A percentile compares a stretch with the other conserved stretches of the same genome.
Conservation (phyloP, 2,113 vertebrate species). For the Caranx ignobilis region DNA sequence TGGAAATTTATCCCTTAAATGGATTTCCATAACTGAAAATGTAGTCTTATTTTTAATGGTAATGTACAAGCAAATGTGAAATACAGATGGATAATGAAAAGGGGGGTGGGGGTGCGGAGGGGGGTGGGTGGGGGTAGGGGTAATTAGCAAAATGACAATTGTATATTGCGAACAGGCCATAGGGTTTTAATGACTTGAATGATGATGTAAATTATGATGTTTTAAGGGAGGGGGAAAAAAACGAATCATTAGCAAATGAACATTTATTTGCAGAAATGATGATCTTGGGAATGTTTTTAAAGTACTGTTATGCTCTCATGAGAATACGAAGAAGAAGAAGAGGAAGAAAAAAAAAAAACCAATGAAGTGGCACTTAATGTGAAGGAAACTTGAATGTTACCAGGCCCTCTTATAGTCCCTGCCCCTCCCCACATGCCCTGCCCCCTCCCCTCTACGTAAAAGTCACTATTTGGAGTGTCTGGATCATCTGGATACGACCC, state of each 20-base stretch:
- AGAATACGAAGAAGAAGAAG: constrained; percentile 35
- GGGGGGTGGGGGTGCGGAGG: constrained; percentile 23
- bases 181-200: constrained; percentile 70
- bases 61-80: constrained; percentile 59
- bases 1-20: constrained; percentile 64
- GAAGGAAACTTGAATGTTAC: constrained; percentile 70
- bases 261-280: constrained; percentile 71
- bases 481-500: constrained; percentile 46
- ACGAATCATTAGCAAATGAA: constrained; percentile 58
- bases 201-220: constrained; percentile 62
- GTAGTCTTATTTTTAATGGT: constrained; percentile 48
- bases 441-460: constrained; percentile 41
- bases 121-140: constrained; percentile 19
- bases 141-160: constrained; percentile 65
- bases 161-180: constrained; percentile 61
- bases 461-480: constrained; percentile 51
- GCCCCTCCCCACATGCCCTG: too few species aligned
- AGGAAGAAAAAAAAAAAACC: constrained; percentile 30
- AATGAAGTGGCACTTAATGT: constrained; percentile 50
- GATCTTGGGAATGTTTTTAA: constrained; percentile 74
- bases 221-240: constrained; percentile 28
- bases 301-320: constrained; percentile 63
- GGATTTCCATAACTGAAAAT: constrained; percentile 57
- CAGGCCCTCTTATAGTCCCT: constrained; percentile 43
- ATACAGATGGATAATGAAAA: constrained; percentile 51